Base-by-base conservation (phyloP, 2,113 vertebrate genomes). In the Pachypanchax playfairii region DNA sequence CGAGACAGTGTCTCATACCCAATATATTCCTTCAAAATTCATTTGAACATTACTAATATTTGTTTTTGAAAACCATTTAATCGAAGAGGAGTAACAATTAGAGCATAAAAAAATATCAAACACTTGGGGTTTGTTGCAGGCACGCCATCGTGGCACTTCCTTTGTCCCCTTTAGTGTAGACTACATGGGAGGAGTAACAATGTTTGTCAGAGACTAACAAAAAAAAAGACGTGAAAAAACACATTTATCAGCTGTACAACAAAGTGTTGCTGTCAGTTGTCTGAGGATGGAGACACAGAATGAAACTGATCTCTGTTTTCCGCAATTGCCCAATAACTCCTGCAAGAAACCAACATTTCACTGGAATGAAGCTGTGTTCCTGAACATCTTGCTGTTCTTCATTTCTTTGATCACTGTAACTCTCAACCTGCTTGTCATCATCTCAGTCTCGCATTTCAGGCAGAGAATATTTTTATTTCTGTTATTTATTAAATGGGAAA, bases 371-470 rank as follows among this genome's bases (percentile, higher is more conserved):
- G 29, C 22, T 29, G 25, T 58, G 11, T 3, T 57, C 15, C 14
- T 52, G 3, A 22, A 64, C 24, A 46, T n/a, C 5, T 2, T 58
- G 7, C 29, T 46, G 43, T 38, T 8, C 10, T 44, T 10, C 11
- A 29, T 72, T 22, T 51, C 69, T 24, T 5, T 39, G 14, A 10
- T 68, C 29, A 68, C 64, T 3, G 44, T 51, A 4, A 15, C 1
- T 17, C 50, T 74, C n/a, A 74, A 74, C 39, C 71, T 74, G 12
- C 71, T 68, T 0, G 38, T 68, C 44, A 74, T 74, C 63, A 55
- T 67, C 41, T 43, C 56, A 7, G 25, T 74, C 71, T 74, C 56
- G 15, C 56, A 67, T 18, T 74, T 74, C 51, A 72, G 61, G 62
- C 28, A 64, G 2, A 64, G 21, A 47, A 14, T 4, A 46, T 22